Evolutionary conservation across 2,888 invertebrate species (phyloP).

Genomic region (Apodemia hepburni): DNA sequence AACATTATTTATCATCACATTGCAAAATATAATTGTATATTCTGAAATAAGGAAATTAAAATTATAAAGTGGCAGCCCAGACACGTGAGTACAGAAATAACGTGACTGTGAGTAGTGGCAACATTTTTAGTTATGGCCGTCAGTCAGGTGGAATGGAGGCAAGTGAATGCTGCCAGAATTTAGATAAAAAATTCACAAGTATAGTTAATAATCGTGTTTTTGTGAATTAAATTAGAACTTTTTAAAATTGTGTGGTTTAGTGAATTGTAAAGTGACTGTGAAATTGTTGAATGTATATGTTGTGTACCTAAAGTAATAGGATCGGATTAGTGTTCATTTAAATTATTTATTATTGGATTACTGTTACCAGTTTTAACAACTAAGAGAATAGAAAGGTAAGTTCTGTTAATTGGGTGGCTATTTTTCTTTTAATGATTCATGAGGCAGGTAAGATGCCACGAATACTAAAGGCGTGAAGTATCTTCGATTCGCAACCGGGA

Average conservation of each 20-base stretch:
- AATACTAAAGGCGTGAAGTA: slow-evolving; percentile 49
- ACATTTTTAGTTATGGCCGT: slow-evolving; percentile 75
- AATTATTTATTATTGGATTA: slow-evolving; percentile 67
- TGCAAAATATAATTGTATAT: background rate
- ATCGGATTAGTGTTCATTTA: slow-evolving; percentile 61
- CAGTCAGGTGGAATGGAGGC: slow-evolving; percentile 60
- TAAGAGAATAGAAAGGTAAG: slow-evolving; percentile 64
- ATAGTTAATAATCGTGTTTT: slow-evolving; percentile 55
- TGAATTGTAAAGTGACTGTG: slow-evolving; percentile 60
- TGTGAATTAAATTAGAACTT: slow-evolving; percentile 50
- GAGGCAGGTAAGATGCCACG: slow-evolving; percentile 50
- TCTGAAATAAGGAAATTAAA: slow-evolving; percentile 24
- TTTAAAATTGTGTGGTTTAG: slow-evolving; percentile 52
- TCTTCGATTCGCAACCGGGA: slow-evolving; percentile 41
- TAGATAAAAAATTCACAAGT: slow-evolving; percentile 62
- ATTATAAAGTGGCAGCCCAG: slow-evolving; percentile 38
- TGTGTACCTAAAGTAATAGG: slow-evolving; percentile 71
- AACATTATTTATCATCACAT: too few relatives aligned
- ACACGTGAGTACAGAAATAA: slow-evolving; percentile 57
- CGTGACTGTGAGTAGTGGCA: slow-evolving; percentile 54
- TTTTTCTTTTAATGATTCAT: slow-evolving; percentile 24
- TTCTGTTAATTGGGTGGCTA: slow-evolving; percentile 32
- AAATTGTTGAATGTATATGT: slow-evolving; percentile 61
- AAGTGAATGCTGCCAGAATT: slow-evolving; percentile 58
- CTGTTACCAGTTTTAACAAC: slow-evolving; percentile 64